A percentile compares a stretch with the other conserved stretches of the same genome.
Conservation (phyloP, 2,797 vertebrate genomes). For the Lycodopsis pacificus region DNA sequence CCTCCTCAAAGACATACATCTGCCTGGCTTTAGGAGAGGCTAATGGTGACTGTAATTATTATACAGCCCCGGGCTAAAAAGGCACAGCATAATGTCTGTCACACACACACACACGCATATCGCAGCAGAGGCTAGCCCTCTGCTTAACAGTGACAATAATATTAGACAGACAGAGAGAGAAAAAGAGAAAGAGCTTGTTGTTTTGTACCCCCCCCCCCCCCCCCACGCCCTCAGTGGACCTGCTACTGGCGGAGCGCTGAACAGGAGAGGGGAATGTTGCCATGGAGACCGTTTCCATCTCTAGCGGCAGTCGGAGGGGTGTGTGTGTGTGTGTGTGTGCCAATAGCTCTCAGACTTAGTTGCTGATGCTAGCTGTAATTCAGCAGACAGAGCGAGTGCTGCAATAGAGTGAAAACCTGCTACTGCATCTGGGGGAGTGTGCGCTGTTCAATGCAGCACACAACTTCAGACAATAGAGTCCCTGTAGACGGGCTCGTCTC, state of each 20-base stretch:
- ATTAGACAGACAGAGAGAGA: conserved; percentile 66
- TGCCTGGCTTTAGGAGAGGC: conserved; percentile 62
- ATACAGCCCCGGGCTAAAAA: conserved; percentile 57
- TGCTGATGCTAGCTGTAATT: conserved; percentile 82
- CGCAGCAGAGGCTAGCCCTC: conserved; percentile 43
- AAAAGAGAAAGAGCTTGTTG: conserved; percentile 58
- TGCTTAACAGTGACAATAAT: conserved; percentile 62
- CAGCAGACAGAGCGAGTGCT: conserved; percentile 73
- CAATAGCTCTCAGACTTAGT: conserved; percentile 80
- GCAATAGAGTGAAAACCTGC: conserved; percentile 75
- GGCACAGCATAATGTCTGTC: conserved; percentile 49
- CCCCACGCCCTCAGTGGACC: conserved; percentile 82
- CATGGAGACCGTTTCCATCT: conserved; percentile 93
- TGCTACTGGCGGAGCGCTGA: conserved; percentile 84
- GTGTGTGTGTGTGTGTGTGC: conserved; percentile 54
- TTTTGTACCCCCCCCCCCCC: conserved; percentile 61
- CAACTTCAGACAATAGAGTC: conserved; percentile 72
- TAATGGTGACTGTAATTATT: conserved; percentile 77
- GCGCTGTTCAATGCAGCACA: conserved; percentile 61
- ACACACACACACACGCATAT: conserved; percentile 3
- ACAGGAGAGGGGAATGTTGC: conserved; percentile 92
- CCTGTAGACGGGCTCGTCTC: conserved; percentile 40
- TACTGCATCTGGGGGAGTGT: conserved; percentile 58
- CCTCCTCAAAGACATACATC: conserved; percentile 73
- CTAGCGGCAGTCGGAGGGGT: conserved; percentile 75